Evolutionary conservation across 2,113 vertebrate genomes (phyloP).

Genomic region (Caloenas nicobarica): DNA sequence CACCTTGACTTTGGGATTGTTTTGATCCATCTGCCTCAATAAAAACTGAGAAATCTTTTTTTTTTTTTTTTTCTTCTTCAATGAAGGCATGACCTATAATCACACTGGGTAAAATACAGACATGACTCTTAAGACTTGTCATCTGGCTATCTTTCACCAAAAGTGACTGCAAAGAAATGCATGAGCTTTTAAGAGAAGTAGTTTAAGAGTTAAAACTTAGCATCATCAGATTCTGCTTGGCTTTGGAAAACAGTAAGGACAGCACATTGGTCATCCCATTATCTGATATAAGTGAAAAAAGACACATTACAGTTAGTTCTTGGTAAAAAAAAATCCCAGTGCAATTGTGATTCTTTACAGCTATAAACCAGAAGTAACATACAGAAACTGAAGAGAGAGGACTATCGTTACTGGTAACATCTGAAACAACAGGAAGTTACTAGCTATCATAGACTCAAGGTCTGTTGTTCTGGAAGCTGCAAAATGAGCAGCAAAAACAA

Average conservation of each 20-base stretch:
- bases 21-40: not conserved
- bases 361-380: not conserved
- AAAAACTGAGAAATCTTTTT: not conserved
- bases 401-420: not conserved
- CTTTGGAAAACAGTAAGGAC: not conserved
- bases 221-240: not conserved
- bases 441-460: not conserved
- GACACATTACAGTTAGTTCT: not conserved
- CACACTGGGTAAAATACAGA: not conserved
- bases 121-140: not conserved
- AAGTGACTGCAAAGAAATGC: not conserved
- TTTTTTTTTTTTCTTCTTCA: too few species aligned
- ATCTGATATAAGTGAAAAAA: not conserved
- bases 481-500: not conserved
- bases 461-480: not conserved
- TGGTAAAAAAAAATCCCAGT: not conserved
- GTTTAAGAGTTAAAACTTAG: not conserved
- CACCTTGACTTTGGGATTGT: not conserved
- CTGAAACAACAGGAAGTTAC: not conserved
- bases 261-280: not conserved
- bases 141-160: not conserved
- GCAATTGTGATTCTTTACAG: not conserved
- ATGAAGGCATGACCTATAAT: not conserved
- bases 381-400: not conserved
- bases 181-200: not conserved